Conservation (phyloP, 2,888 invertebrate species). For the Rhagonycha fulva region DNA sequence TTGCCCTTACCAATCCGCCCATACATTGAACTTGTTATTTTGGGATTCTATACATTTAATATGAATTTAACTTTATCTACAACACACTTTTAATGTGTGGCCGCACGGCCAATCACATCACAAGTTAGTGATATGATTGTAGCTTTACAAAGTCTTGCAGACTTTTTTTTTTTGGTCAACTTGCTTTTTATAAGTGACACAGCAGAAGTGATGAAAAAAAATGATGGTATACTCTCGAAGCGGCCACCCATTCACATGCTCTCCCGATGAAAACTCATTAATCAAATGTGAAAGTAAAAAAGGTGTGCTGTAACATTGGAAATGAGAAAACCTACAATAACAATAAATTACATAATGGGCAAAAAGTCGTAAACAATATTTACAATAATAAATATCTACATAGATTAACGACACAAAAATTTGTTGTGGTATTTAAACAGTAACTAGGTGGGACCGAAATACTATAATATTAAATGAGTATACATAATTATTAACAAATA, state of each 20-base stretch:
- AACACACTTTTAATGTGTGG: too few relatives aligned
- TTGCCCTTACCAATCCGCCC: too few relatives aligned
- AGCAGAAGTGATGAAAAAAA: too few relatives aligned
- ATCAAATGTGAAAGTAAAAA: background rate
- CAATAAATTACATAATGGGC: background rate
- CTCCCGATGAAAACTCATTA: too few relatives aligned
- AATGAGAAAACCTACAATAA: background rate
- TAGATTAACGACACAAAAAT: background rate
- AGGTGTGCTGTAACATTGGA: background rate
- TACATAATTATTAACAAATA: background rate
- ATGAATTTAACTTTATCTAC: too few relatives aligned
- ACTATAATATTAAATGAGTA: background rate
- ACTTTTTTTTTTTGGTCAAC: too few relatives aligned
- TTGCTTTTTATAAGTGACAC: too few relatives aligned
- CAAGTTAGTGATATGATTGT: too few relatives aligned
- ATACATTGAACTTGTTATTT: too few relatives aligned
- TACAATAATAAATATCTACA: background rate
- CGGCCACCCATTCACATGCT: background rate
- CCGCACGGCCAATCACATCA: too few relatives aligned
- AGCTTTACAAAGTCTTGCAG: too few relatives aligned
- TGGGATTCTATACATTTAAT: too few relatives aligned
- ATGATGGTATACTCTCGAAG: background rate
- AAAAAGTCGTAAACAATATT: background rate
- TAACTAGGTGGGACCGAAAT: background rate
- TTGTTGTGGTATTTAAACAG: background rate